Conservation (phyloP, 1,140 invertebrate genomes). For the Drosophila truncata region DNA sequence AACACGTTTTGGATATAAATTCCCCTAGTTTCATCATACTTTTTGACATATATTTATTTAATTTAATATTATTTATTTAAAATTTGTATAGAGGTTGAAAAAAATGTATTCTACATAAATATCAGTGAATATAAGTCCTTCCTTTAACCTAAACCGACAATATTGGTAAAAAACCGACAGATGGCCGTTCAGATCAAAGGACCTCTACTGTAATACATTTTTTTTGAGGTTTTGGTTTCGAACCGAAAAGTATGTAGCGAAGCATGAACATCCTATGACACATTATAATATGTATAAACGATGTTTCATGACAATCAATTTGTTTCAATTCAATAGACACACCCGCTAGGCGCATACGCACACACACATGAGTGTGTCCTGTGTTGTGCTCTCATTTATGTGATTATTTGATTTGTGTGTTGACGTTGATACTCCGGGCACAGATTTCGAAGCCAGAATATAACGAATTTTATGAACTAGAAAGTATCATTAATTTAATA, state of each 20-base stretch:
- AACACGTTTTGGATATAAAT: neutral
- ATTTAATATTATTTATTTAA: neutral
- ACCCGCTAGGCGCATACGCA: slow-evolving; percentile 19
- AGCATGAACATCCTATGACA: slow-evolving; percentile 79
- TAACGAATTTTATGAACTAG: slow-evolving; percentile 84
- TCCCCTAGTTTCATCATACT: neutral
- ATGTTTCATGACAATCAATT: slow-evolving; percentile 84
- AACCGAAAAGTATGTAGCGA: slow-evolving; percentile 58
- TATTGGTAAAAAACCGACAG: too few species aligned
- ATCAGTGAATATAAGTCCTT: neutral
- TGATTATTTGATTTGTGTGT: slow-evolving; percentile 84
- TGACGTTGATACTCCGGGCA: slow-evolving; percentile 73
- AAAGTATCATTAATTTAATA: slow-evolving; percentile 85
- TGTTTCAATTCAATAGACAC: slow-evolving; percentile 83
- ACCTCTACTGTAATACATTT: slow-evolving; percentile 18
- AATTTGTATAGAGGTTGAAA: neutral
- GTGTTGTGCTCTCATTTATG: slow-evolving; percentile 77
- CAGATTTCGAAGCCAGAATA: slow-evolving; percentile 38
- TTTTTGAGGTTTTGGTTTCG: slow-evolving; percentile 37
- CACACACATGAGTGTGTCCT: slow-evolving; percentile 31
- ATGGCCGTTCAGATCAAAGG: neutral
- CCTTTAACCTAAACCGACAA: too few species aligned
- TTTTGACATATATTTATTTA: neutral
- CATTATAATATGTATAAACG: slow-evolving; percentile 83
- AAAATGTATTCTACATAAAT: neutral